Percentiles rank a stretch among this genome's conserved stretches.
phyloP scores from a whole-genome alignment of 2,888 invertebrate species.

The Liopterus haemorrhoidalis region DNA sequence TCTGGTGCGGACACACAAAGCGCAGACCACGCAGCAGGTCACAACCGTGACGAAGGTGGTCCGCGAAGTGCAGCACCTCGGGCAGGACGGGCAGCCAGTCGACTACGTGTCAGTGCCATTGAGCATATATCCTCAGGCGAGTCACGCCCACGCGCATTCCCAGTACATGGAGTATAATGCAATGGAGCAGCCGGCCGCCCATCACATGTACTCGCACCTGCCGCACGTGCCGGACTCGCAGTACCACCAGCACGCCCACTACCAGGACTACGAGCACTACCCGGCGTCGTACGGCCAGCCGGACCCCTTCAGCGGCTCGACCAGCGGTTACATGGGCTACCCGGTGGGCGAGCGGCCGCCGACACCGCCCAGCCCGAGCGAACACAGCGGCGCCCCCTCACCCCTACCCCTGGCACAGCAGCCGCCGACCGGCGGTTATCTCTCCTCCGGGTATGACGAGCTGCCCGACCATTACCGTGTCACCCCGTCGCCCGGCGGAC shows the following conservation, averaged over 20 bases:
- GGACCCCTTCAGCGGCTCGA: constrained; percentile 33
- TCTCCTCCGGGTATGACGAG: constrained; percentile 63
- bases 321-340: constrained; percentile 34
- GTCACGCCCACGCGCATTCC: constrained; percentile 37
- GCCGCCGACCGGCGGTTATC: constrained; percentile 47
- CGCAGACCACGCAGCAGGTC: constrained; percentile 64
- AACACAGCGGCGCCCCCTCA: constrained; percentile 52
- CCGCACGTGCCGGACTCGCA: constrained; percentile 35
- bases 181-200: constrained; percentile 37
- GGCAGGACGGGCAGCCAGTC: constrained; percentile 50
- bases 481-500: constrained; percentile 58
- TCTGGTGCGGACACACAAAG: constrained; percentile 58
- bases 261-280: constrained; percentile 56
- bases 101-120: constrained; percentile 51
- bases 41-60: constrained; percentile 66
- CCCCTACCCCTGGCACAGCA: constrained; percentile 47
- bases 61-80: constrained; percentile 56
- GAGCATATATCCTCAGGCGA: constrained; percentile 43
- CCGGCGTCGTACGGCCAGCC: constrained; percentile 46
- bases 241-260: constrained; percentile 49
- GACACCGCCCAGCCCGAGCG: constrained; percentile 54
- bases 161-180: constrained; percentile 49
- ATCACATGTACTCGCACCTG: constrained; percentile 44
- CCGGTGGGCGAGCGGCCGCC: constrained; percentile 47
- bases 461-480: constrained; percentile 57